Evolutionary conservation across 2,113 vertebrate species (phyloP), one percentile per base, ranked within the genome.

Genomic region (Hemicordylus capensis): DNA sequence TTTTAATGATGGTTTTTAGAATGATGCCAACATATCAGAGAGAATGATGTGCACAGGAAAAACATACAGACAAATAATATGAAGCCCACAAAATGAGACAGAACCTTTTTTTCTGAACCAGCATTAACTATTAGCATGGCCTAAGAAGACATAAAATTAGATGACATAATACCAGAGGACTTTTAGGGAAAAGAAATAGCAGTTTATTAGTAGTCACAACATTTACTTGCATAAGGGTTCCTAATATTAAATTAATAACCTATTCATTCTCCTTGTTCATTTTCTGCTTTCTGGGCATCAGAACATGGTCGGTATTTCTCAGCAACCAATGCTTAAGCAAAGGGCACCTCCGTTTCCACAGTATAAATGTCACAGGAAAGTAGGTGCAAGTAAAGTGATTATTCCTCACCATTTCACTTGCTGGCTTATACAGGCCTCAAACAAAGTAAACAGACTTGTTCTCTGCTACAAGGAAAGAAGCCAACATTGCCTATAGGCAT

Each of bases 401-500:
- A 89, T 89, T 93, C 74, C 76, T 93, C 80, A 51, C 86, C 34
- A 6, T 81, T 94, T 91, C 85, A 72, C 90, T 93, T 91, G 80
- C 91, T 89, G 89, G 91, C 83, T 81, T 87, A 91, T 63, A 88
- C 85, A 91, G 89, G 92, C 75, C 85, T 89, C 74, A 54, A 56
- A 64, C 74, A 78, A 83, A 87, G 73, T 87, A 89, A 91, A 78
- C 81, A 85, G 73, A 88, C 85, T 84, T 91, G 87, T 92, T 94
- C 88, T 73, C 77, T 83, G 89, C 84, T 89, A 83, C 77, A 90
- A 92, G 89, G 85, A 88, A 84, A 89, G 87, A 80, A 90, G 83
- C 66, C 91, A 83, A 81, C 88, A 89, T 89, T 93, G 92, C 91
- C 91, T 84, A 58, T 87, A 93, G 92, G 90, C 93, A 89, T 91